A percentile compares a stretch with the other conserved stretches of the same genome.
Evolutionary conservation across 1,140 invertebrate species (phyloP).

Genomic region (Bombus impatiens): DNA sequence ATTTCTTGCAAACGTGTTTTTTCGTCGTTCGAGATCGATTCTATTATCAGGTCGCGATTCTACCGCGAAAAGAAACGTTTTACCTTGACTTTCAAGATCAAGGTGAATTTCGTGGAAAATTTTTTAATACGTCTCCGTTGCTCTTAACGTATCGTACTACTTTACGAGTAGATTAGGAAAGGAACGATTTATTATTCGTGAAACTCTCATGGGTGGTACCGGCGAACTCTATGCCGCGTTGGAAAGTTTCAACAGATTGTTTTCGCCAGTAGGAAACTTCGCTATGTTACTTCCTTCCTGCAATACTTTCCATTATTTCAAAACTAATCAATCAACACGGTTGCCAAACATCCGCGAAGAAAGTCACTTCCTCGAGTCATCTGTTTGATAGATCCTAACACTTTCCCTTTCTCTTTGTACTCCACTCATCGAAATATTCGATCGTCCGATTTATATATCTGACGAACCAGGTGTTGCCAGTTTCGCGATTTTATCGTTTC

Average conservation of each 20-base stretch:
- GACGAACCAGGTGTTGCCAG: too few species aligned
- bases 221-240: background rate
- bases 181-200: background rate
- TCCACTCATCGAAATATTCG: background rate
- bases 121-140: background rate
- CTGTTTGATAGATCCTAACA: background rate
- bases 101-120: background rate
- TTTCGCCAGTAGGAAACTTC: background rate
- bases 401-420: background rate
- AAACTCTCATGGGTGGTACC: background rate
- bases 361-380: slow-evolving; percentile 19
- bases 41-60: too few species aligned
- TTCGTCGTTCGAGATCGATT: too few species aligned
- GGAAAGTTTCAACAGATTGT: background rate
- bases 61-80: too few species aligned
- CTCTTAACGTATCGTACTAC: background rate
- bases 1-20: too few species aligned
- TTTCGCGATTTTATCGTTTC: too few species aligned
- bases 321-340: background rate
- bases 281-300: background rate
- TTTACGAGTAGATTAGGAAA: background rate
- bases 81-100: background rate
- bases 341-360: slow-evolving; percentile 21
- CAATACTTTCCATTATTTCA: background rate
- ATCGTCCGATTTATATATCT: background rate